Base-by-base conservation (phyloP, 2,797 vertebrate genomes). In the Eptatretus atami region DNA sequence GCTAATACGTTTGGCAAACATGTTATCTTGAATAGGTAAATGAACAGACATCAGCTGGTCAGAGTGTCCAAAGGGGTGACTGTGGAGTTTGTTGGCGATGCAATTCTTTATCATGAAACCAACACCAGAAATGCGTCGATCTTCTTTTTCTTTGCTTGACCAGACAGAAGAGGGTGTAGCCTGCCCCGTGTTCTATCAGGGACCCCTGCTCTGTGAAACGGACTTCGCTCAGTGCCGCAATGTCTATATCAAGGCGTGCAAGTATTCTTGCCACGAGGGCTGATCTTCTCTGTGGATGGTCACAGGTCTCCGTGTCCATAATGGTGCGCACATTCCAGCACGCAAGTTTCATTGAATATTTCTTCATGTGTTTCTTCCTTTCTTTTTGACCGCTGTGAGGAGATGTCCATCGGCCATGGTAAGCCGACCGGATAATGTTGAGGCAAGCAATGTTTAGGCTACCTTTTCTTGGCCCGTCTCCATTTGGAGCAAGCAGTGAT, bases 171-270 rank as follows among this genome's bases (percentile, higher is more conserved):
- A 15, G 54, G 13, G 54, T 57, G 13, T 13, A 15, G 13, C 54
- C 54, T 13, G 13, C 54, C 54, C 54, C 54, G 54, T 57, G 54
- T 57, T 57, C 54, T 13, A 13, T 13, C 13, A 57, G 54, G 54
- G 54, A 57, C 13, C 54, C 54, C 54, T 57, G 54, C 54, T 57
- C 54, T 57, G 54, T 57, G 54, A 57, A 57, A 15, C 54, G 13
- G 13, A 57, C 54, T 57, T 57, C 54, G 54, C 54, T 15, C 13
- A 57, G 54, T 57, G 2, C 54, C 54, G 2, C 54, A 15, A 57
- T 15, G 54, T 57, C 54, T 13, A 57, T 15, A 15, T 57, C 54
- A 57, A 57, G 54, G 13, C 54, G 13, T 13, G 54, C 54, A 57
- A 57, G 54, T 15, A 14, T 60, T 60, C 14, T 19, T 19, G 19